Evolutionary conservation across 2,797 vertebrate genomes (phyloP).

Genomic region (Anas flavirostris): DNA sequence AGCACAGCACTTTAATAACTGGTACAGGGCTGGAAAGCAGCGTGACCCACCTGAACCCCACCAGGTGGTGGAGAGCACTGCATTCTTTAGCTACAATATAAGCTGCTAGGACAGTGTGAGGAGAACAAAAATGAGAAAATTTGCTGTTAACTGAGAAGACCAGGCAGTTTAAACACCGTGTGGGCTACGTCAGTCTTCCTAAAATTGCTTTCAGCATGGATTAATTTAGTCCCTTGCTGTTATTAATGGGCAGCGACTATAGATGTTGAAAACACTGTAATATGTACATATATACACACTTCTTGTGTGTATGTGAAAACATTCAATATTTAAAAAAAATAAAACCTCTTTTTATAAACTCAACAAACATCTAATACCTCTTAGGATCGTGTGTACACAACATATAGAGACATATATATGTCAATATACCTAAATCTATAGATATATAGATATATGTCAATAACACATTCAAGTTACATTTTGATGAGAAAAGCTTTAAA

Average conservation of each 20-base stretch:
- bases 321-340: not conserved
- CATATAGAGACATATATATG: not conserved
- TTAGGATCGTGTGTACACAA: not conserved
- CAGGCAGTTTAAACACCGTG: not conserved
- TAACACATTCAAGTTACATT: not conserved
- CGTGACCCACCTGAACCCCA: not conserved
- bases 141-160: not conserved
- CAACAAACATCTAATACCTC: not conserved
- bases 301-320: too few relatives aligned
- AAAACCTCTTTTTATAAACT: not conserved
- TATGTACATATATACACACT: too few relatives aligned
- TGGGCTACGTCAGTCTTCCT: not conserved
- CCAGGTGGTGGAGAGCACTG: too few relatives aligned
- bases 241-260: not conserved
- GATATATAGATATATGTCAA: not conserved
- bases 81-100: not conserved
- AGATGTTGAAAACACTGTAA: not conserved
- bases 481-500: not conserved
- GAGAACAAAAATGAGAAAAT: not conserved
- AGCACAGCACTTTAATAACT: not conserved
- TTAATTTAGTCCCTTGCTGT: not conserved
- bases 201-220: not conserved
- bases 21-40: not conserved
- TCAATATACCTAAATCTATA: not conserved
- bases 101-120: not conserved